Evolutionary conservation across 2,113 vertebrate species (phyloP).

Genomic region (Tapirus terrestris): DNA sequence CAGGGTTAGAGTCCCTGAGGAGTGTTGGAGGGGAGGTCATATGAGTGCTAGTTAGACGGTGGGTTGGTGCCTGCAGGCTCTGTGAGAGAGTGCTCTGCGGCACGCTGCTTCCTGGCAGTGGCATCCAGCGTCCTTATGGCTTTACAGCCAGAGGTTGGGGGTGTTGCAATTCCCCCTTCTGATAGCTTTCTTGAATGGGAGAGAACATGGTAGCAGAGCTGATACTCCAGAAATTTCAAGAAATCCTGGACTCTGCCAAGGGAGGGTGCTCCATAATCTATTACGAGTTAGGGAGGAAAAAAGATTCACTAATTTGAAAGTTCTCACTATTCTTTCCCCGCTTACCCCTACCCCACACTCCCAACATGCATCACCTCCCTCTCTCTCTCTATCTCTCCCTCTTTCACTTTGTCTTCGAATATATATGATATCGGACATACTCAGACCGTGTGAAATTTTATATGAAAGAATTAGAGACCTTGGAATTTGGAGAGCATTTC

Average conservation of each 20-base stretch:
- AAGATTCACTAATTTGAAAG: not conserved
- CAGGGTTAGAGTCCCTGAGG: not conserved
- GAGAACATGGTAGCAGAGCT: not conserved
- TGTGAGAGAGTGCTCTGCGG: fast-evolving
- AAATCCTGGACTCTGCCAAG: not conserved
- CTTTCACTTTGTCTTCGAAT: not conserved
- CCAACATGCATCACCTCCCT: not conserved
- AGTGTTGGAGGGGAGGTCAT: no score
- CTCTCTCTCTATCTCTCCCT: not conserved
- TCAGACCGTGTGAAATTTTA: not conserved
- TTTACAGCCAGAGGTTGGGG: not conserved
- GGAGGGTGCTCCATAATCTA: not conserved
- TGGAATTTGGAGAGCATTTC: conserved; percentile 27
- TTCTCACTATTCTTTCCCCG: not conserved
- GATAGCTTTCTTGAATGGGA: not conserved
- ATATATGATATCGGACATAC: not conserved
- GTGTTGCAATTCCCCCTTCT: not conserved
- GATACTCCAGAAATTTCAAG: not conserved
- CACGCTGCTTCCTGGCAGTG: not conserved
- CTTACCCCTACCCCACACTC: not conserved
- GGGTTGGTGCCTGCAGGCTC: not conserved
- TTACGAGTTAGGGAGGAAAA: not conserved
- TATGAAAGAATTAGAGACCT: not conserved
- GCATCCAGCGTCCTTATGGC: not conserved
- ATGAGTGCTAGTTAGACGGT: fast-evolving